phyloP scores from a whole-genome alignment of 2,113 vertebrate genomes.

The Thryonomys swinderianus region DNA sequence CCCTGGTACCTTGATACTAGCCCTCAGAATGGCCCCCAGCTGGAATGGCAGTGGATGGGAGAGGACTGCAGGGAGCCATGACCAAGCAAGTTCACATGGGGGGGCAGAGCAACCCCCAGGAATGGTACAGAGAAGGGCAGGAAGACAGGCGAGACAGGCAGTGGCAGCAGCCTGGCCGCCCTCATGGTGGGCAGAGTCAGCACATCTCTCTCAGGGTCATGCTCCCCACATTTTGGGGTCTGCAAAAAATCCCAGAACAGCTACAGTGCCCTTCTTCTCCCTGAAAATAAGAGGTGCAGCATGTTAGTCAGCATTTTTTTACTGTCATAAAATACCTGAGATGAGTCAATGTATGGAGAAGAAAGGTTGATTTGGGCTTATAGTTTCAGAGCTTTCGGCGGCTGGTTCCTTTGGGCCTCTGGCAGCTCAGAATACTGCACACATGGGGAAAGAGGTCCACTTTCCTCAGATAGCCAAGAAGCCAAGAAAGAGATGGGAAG shows the following conservation, averaged over 20 bases:
- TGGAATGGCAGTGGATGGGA: neutral
- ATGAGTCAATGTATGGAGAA: too few species aligned
- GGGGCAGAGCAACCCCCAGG: neutral
- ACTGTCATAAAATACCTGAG: neutral
- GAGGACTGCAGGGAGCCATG: fast-evolving
- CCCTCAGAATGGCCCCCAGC: neutral
- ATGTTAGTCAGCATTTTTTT: neutral
- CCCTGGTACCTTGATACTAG: neutral
- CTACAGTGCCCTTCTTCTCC: neutral
- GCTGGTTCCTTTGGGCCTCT: neutral
- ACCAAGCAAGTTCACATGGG: neutral
- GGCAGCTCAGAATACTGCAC: neutral
- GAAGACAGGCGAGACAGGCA: neutral
- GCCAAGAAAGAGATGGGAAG: neutral
- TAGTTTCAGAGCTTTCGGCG: neutral
- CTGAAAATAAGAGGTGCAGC: neutral
- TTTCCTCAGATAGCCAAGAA: neutral
- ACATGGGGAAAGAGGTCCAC: neutral
- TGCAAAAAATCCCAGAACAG: neutral
- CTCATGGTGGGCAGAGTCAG: neutral
- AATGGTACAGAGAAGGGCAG: too few species aligned
- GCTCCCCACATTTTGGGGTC: neutral
- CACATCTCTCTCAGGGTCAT: neutral
- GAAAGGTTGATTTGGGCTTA: neutral
- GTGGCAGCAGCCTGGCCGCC: neutral